These are phyloP conservation scores for Incurvaria masculella DNA, from an alignment of 2,888 invertebrate species.

Conservation along the genomic window DNA sequence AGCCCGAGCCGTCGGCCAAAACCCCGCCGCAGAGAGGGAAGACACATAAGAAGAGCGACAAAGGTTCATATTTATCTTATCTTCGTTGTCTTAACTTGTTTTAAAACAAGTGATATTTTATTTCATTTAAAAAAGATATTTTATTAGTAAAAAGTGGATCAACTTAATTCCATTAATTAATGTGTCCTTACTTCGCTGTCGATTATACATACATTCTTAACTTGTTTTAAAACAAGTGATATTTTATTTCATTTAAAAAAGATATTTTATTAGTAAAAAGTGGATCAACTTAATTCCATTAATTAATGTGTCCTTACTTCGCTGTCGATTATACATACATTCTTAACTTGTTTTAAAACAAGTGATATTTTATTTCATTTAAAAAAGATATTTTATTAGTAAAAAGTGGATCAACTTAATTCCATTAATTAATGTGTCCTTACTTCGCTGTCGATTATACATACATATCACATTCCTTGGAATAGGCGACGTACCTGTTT, in stretches of 20 bases:
- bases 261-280: not conserved
- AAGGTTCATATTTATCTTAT: not conserved
- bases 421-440: too few relatives aligned
- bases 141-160: not conserved
- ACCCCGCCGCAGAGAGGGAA: slow-evolving; percentile 15
- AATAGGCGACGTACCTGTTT: too few relatives aligned
- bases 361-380: too few relatives aligned
- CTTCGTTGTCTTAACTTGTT: slow-evolving; percentile 12
- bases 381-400: not conserved
- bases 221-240: too few relatives aligned
- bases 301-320: too few relatives aligned
- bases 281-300: not conserved
- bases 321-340: not conserved
- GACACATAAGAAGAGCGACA: not conserved
- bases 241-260: too few relatives aligned
- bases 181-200: too few relatives aligned
- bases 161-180: not conserved
- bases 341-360: too few relatives aligned
- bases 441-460: too few relatives aligned
- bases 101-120: slow-evolving; percentile 20
- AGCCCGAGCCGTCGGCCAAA: slow-evolving; percentile 20
- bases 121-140: not conserved
- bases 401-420: not conserved
- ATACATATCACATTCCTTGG: too few relatives aligned
- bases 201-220: too few relatives aligned